Percentiles rank a stretch among this genome's conserved stretches.
phyloP scores from a whole-genome alignment of 2,797 vertebrate genomes.

The Thunnus albacares region DNA sequence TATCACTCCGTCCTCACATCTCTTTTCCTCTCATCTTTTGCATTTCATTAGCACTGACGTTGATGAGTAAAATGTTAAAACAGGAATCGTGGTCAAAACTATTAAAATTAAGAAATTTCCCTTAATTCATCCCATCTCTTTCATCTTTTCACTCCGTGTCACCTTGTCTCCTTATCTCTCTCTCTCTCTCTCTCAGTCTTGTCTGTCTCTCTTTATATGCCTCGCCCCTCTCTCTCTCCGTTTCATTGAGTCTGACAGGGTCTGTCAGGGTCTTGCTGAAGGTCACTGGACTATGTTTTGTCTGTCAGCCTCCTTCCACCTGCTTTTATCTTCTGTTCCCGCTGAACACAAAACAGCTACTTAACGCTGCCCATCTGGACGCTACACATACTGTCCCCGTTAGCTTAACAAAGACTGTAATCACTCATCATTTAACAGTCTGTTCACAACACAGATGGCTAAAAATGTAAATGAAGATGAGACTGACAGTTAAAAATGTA shows the following conservation, averaged over 20 bases:
- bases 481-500: background rate
- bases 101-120: no score
- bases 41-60: no score
- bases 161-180: background rate
- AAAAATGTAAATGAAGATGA: background rate
- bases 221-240: background rate
- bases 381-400: background rate
- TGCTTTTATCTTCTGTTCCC: slow-evolving; percentile 21
- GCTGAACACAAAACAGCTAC: background rate
- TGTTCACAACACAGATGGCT: background rate
- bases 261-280: background rate
- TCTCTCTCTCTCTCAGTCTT: background rate
- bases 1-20: background rate
- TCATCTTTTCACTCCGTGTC: background rate
- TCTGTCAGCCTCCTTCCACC: slow-evolving; percentile 9
- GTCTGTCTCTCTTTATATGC: background rate
- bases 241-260: background rate
- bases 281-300: background rate
- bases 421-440: background rate
- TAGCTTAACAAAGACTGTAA: background rate
- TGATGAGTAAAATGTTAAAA: no score
- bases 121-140: background rate
- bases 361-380: background rate
- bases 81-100: no score
- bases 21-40: background rate